These are phyloP conservation scores for Nemoura dubitans DNA, from an alignment of 2,888 invertebrate species.

Conservation along the genomic window DNA sequence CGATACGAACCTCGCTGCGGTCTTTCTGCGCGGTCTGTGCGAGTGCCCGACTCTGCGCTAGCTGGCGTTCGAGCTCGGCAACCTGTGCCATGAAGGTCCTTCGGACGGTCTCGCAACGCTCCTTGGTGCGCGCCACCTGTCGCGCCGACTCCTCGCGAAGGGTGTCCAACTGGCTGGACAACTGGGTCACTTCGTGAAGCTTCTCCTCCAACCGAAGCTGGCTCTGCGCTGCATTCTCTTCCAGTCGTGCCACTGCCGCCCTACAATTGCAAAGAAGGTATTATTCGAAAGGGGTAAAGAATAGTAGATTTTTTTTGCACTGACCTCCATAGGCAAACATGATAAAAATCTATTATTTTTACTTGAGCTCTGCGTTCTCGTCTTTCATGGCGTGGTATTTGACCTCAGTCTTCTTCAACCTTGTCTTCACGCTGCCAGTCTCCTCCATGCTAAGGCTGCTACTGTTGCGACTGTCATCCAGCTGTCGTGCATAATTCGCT, in stretches of 20 bases:
- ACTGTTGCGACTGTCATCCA: conserved; percentile 20
- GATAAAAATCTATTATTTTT: conserved; percentile 51
- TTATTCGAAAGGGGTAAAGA: too few relatives aligned
- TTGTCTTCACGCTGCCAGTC: conserved; percentile 20
- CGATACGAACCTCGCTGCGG: conserved; percentile 65
- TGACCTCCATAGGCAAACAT: too few relatives aligned
- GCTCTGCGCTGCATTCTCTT: conserved; percentile 67
- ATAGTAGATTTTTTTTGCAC: too few relatives aligned
- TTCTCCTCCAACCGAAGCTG: conserved; percentile 73
- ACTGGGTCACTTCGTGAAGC: conserved; percentile 72
- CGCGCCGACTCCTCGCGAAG: conserved; percentile 74
- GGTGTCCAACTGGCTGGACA: conserved; percentile 71
- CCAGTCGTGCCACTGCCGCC: conserved; percentile 64
- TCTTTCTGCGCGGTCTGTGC: conserved; percentile 73
- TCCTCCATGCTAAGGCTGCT: conserved; percentile 25
- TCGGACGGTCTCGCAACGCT: conserved; percentile 71
- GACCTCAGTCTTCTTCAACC: conserved; percentile 57
- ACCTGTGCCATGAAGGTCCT: conserved; percentile 72
- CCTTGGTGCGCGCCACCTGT: conserved; percentile 71
- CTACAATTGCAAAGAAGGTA: conserved; percentile 56
- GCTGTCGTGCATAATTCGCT: conserved; percentile 22
- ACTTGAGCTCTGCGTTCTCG: conserved; percentile 57
- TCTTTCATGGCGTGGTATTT: conserved; percentile 58
- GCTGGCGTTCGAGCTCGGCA: conserved; percentile 72
- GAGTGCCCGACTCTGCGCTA: conserved; percentile 71